Conservation (phyloP, 2,797 vertebrate genomes). For the Enteromius thamalakanensis region DNA sequence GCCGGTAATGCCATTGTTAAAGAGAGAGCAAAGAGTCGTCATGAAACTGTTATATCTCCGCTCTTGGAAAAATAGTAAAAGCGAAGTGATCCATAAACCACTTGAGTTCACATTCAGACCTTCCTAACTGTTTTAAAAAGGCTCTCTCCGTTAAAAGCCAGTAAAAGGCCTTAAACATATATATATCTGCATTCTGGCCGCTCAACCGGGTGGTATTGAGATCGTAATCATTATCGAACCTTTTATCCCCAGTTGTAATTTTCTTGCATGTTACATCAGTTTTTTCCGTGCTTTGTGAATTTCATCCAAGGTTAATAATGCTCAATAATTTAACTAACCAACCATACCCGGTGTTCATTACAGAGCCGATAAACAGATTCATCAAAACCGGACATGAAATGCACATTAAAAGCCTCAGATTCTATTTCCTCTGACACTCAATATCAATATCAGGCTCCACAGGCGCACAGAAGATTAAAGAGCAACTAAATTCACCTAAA, state of each 20-base stretch:
- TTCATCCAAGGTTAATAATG: slow-evolving; percentile 92
- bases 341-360: slow-evolving; percentile 89
- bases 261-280: slow-evolving; percentile 84
- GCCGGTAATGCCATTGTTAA: slow-evolving; percentile 64
- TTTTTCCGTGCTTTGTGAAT: slow-evolving; percentile 84
- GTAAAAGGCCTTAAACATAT: slow-evolving; percentile 69
- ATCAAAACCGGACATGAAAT: slow-evolving; percentile 85
- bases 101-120: slow-evolving; percentile 74
- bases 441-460: slow-evolving; percentile 59
- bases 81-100: slow-evolving; percentile 74
- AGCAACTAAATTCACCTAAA: slow-evolving; percentile 69
- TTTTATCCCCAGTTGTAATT: slow-evolving; percentile 81
- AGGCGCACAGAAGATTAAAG: not conserved
- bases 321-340: slow-evolving; percentile 96
- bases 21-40: slow-evolving; percentile 50
- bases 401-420: slow-evolving; percentile 75
- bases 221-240: slow-evolving; percentile 87
- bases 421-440: slow-evolving; percentile 71
- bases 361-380: slow-evolving; percentile 91
- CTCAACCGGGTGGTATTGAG: slow-evolving; percentile 74
- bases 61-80: slow-evolving; percentile 74
- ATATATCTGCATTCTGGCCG: slow-evolving; percentile 74
- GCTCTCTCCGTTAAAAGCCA: slow-evolving; percentile 66
- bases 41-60: slow-evolving; percentile 72
- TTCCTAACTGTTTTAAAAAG: slow-evolving; percentile 53